Percentiles rank a stretch among this genome's conserved stretches.
Evolutionary conservation across 1,140 invertebrate genomes (phyloP).

Genomic region (Neodiprion lecontei): DNA sequence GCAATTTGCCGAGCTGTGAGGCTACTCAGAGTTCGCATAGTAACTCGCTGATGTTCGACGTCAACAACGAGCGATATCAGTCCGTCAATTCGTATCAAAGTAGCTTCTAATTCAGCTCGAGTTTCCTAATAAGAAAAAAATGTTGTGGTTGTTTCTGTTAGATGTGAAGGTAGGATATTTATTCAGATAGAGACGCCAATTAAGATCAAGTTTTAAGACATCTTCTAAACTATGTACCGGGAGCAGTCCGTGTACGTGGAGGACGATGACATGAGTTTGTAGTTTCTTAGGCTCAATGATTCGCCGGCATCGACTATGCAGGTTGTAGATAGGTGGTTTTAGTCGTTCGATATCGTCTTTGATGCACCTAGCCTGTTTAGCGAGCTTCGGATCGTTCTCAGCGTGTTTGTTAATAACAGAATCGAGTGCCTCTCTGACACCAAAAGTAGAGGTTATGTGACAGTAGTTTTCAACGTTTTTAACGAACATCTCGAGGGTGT

Average conservation of each 20-base stretch:
- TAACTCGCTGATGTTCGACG: slow-evolving; percentile 60
- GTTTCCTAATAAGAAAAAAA: slow-evolving; percentile 52
- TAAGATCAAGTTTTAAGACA: neutral
- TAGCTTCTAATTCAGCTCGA: slow-evolving; percentile 54
- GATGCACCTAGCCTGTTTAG: slow-evolving; percentile 48
- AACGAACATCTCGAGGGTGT: slow-evolving; percentile 55
- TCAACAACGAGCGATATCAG: slow-evolving; percentile 59
- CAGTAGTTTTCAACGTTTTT: slow-evolving; percentile 59
- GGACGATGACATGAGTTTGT: slow-evolving; percentile 55
- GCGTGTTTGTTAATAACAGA: slow-evolving; percentile 53
- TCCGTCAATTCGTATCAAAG: slow-evolving; percentile 57
- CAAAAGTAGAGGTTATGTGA: slow-evolving; percentile 60
- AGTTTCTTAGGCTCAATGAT: slow-evolving; percentile 59
- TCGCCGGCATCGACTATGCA: slow-evolving; percentile 54
- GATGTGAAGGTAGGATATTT: neutral
- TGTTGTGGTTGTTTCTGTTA: neutral
- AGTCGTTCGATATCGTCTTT: slow-evolving; percentile 58
- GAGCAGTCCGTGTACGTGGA: slow-evolving; percentile 56
- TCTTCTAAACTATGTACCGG: slow-evolving; percentile 40
- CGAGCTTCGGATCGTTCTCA: slow-evolving; percentile 49
- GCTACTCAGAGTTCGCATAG: slow-evolving; percentile 57
- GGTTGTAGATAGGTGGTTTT: slow-evolving; percentile 60
- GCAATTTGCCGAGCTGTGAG: slow-evolving; percentile 58
- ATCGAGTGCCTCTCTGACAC: slow-evolving; percentile 56
- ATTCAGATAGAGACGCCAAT: slow-evolving; percentile 5